A percentile compares a stretch with the other conserved stretches of the same genome.
Evolutionary conservation across 1,140 invertebrate genomes (phyloP).

Genomic region (Rhopalosiphum padi): DNA sequence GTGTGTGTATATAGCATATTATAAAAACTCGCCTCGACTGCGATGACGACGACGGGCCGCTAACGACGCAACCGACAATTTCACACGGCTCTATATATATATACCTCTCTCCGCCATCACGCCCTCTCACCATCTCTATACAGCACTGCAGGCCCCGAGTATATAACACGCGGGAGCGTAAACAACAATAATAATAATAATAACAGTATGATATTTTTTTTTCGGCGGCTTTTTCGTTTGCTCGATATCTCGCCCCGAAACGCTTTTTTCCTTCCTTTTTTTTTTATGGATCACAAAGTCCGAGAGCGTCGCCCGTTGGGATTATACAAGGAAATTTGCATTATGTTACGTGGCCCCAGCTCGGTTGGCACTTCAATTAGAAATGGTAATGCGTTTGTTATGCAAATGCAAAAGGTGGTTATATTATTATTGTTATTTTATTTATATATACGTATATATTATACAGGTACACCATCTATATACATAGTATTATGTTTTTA

Average conservation of each 20-base stretch:
- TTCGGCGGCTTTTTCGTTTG: not conserved
- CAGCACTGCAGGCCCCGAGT: no score
- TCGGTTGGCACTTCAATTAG: slow-evolving; percentile 24
- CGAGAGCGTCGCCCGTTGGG: slow-evolving; percentile 19
- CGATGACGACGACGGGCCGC: not conserved
- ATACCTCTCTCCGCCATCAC: not conserved
- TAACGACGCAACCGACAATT: not conserved
- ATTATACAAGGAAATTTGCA: not conserved
- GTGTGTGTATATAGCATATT: not conserved
- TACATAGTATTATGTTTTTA: not conserved
- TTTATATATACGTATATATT: not conserved
- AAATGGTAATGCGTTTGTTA: slow-evolving; percentile 49
- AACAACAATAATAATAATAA: not conserved
- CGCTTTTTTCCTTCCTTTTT: not conserved
- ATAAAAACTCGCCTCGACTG: slow-evolving; percentile 4
- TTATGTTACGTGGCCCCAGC: not conserved
- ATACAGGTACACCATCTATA: not conserved
- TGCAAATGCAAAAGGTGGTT: slow-evolving; percentile 50
- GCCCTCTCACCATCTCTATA: not conserved
- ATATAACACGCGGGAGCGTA: not conserved
- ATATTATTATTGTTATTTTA: slow-evolving; percentile 43
- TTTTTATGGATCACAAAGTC: slow-evolving; percentile 38
- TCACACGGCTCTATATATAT: not conserved
- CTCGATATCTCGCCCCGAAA: not conserved
- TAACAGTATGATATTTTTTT: not conserved